Percentiles rank a stretch among this genome's conserved stretches.
These are phyloP conservation scores for Saxicola maurus DNA, from an alignment of 2,797 vertebrate genomes.

Conservation along the genomic window DNA sequence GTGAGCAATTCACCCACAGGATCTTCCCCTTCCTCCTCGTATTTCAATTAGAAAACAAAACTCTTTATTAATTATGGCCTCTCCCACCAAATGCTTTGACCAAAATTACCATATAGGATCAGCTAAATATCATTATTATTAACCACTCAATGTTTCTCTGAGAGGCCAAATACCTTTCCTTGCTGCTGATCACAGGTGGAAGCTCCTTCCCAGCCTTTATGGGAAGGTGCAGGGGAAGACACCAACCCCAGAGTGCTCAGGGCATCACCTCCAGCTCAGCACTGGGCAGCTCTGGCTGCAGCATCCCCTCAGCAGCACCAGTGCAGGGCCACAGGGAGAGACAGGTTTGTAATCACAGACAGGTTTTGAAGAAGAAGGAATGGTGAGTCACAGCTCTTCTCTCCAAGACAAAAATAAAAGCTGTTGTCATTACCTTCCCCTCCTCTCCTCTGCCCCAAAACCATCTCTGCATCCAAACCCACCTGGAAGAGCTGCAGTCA, in stretches of 20 bases:
- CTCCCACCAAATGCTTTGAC: neutral
- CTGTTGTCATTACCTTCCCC: neutral
- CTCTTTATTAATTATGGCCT: neutral
- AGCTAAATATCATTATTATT: neutral
- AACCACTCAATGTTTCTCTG: neutral
- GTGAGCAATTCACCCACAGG: neutral
- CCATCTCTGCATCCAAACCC: neutral
- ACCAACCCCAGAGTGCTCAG: neutral
- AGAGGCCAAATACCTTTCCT: neutral
- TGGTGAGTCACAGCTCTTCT: neutral
- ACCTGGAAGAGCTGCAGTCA: neutral
- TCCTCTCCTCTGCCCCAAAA: fast-evolving
- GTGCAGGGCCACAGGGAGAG: fast-evolving
- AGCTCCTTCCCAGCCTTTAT: neutral
- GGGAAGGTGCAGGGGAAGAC: neutral
- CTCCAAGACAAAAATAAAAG: neutral
- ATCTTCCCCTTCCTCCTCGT: neutral
- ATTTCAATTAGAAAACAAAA: slow-evolving; percentile 18
- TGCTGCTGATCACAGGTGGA: neutral
- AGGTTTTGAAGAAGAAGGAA: neutral
- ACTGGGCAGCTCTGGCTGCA: neutral
- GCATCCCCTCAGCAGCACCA: neutral
- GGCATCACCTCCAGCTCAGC: neutral
- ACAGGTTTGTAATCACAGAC: fast-evolving
- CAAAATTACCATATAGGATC: neutral